Base-by-base conservation (phyloP, 2,797 vertebrate species). In the Periparus ater region DNA sequence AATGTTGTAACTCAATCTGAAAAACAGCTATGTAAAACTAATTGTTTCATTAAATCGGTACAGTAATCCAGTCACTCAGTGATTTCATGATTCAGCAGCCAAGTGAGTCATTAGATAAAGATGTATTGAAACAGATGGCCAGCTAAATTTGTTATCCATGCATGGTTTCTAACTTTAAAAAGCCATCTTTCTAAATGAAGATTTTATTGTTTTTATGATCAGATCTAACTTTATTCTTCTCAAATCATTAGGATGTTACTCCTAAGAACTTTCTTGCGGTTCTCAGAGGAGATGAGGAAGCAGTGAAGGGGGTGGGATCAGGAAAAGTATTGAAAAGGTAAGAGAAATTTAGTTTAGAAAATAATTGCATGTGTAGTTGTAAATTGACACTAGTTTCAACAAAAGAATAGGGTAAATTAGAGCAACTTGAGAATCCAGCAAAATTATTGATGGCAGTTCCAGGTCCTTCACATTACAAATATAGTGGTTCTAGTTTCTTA, bases 241-340 rank as follows among this genome's bases (percentile, higher is more conserved):
- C 45, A 62, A 76, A 74, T 90, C 71, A 44, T 57, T 84, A 99
- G 99, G 97, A 97, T 65, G 99, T 99, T 90, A 99, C 98, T 40
- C 98, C 99, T 16, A 76, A 98, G 51, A 99, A 99, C 96, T 99
- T 99, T 97, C 98, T 99, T 95, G 99, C 99, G 0, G 98, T 99
- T 93, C 97, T 99, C 95, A 98, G 98, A 97, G 99, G 99, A 1
- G 98, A 99, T 53, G 85, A 75, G 2, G 96, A 98, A 60, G 97
- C 96, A 22, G 73, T 98, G 73, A 99, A 98, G 84, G 98, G 99
- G 2, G 95, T 96, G 36, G 99, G 99, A 55, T 99, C 99, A 58
- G 99, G 99, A 72, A 99, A 99, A 98, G 99, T 99, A 61, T 50
- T 99, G 85, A 98, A 98, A 96, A 99, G 99, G 99, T 97, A 96